Conservation (phyloP, 2,888 invertebrate species). For the Pristionchus arcanus region DNA sequence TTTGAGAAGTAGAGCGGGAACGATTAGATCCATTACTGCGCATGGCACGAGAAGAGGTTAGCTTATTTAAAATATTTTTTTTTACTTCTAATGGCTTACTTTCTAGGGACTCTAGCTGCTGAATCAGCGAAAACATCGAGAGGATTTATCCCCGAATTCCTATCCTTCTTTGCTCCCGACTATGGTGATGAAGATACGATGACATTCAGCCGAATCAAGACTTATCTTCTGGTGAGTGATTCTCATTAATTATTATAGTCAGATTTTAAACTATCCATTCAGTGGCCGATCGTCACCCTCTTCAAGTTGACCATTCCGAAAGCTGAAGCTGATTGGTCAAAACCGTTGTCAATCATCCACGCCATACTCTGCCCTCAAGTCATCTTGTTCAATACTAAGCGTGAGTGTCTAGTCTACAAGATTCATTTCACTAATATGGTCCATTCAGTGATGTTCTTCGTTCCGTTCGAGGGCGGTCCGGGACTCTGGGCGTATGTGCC, state of each 20-base stretch:
- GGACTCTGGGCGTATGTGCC: constrained; percentile 27
- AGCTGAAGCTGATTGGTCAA: constrained; percentile 43
- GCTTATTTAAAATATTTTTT: not conserved
- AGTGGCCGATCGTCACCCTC: constrained; percentile 16
- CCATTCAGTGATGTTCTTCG: not conserved
- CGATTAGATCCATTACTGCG: not conserved
- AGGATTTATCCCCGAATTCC: not conserved
- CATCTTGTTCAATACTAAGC: constrained; percentile 21
- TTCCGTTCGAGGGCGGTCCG: constrained; percentile 25
- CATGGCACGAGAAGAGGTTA: not conserved
- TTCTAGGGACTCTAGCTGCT: not conserved
- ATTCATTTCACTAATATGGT: not conserved
- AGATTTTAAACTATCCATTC: not conserved
- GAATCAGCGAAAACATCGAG: not conserved
- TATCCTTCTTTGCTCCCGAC: not conserved
- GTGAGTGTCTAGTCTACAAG: not conserved
- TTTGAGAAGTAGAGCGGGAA: constrained; percentile 61
- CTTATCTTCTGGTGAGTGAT: constrained; percentile 2
- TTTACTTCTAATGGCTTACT: not conserved
- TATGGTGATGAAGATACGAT: not conserved
- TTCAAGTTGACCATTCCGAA: constrained; percentile 36
- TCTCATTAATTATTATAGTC: no score
- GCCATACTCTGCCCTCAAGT: not conserved
- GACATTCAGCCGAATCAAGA: not conserved
- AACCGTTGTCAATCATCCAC: constrained; percentile 37